These are phyloP conservation scores for Coptotermes formosanus DNA, from an alignment of 1,140 invertebrate species.

Conservation along the genomic window DNA sequence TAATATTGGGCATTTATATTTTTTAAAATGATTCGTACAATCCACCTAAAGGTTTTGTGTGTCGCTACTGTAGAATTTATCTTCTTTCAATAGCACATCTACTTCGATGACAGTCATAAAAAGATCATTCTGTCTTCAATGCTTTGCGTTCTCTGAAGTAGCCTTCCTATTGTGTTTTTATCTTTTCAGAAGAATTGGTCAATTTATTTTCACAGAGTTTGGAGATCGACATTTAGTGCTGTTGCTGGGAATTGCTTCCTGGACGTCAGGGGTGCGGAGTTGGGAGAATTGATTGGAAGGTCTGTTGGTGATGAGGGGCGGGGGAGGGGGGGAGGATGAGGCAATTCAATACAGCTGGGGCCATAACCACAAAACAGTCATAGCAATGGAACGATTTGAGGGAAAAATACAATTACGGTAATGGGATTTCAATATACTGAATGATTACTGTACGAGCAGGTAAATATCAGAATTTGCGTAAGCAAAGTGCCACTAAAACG, in stretches of 20 bases:
- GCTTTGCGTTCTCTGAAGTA: not conserved
- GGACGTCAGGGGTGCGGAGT: not conserved
- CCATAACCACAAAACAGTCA: not conserved
- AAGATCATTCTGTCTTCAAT: not conserved
- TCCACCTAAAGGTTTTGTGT: too few relatives aligned
- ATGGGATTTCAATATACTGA: not conserved
- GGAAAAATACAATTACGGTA: conserved; percentile 1
- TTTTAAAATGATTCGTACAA: too few relatives aligned
- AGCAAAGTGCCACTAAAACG: not conserved
- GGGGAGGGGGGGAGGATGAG: not conserved
- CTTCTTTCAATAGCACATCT: too few relatives aligned
- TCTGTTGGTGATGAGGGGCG: not conserved
- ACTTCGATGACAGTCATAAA: not conserved
- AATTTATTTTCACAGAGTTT: not conserved
- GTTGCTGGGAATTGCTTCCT: not conserved
- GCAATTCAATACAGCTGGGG: not conserved
- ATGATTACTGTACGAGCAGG: not conserved
- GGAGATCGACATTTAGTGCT: not conserved
- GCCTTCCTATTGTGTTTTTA: not conserved
- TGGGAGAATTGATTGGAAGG: conserved; percentile 3
- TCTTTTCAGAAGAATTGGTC: not conserved
- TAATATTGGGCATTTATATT: too few relatives aligned
- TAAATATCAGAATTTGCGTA: not conserved
- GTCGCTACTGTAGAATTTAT: too few relatives aligned
- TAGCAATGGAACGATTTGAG: not conserved